Evolutionary conservation across 2,113 vertebrate species (phyloP), one percentile per base, ranked within the genome.

Genomic region (Coryphaenoides rupestris): DNA sequence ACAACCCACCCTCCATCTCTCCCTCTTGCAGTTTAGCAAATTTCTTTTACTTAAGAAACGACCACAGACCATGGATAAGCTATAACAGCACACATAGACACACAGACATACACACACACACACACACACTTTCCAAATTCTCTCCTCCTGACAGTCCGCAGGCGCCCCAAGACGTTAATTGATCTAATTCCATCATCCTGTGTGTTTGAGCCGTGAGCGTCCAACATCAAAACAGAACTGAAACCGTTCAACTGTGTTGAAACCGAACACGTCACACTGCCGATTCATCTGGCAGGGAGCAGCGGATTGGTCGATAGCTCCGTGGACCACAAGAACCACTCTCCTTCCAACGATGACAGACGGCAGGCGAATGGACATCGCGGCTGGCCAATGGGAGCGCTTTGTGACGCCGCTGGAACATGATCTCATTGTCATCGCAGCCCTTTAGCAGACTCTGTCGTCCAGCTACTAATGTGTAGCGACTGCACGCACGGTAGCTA

Each of bases 401-500:
- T 55, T n/a, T 3, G 33, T 13, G 1, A 69, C 68, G 73, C 72
- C 52, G 55, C 63, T 58, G 60, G 57, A 67, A 77, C 78, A 87
- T 88, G 78, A 89, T 78, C 81, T 88, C 79, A 79, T 80, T 86
- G 80, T 85, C 86, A 81, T 64, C 55, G 70, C 68, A 3, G 72
- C 77, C 75, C 67, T 78, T n/a, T 68, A 86, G 83, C 77, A 65
- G 72, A 67, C 76, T 84, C 78, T 58, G 76, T 79, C 75, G 12
- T 64, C 64, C 69, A 21, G 50, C 60, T 60, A 73, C 61, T 80
- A 84, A 82, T 80, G 73, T 66, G 65, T 45, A 66, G 72, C 52
- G 62, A 70, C 58, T 50, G 53, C 40, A 68, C 70, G 66, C 70
- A 59, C 47, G 53, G 57, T 14, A 68, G 28, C 73, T 80, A 75